phyloP scores from a whole-genome alignment of 2,888 invertebrate genomes.

The Caenorhabditis sp. region DNA sequence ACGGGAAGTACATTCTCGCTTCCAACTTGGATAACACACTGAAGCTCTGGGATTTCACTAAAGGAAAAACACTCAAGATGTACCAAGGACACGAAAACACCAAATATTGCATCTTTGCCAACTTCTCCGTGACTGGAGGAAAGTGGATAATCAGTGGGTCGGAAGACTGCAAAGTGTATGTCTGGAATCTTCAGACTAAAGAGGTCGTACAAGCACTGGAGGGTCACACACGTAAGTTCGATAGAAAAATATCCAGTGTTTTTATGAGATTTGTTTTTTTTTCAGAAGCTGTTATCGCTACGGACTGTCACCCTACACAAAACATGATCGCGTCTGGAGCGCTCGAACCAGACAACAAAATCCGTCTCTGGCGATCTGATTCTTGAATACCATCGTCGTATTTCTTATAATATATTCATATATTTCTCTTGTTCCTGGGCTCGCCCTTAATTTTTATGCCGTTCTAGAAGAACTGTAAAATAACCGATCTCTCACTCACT shows the following conservation, averaged over 20 bases:
- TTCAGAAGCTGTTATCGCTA: slow-evolving; percentile 93
- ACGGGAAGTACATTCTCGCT: slow-evolving; percentile 98
- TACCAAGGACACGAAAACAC: slow-evolving; percentile 99
- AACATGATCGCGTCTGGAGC: slow-evolving; percentile 99
- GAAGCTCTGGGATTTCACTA: slow-evolving; percentile 99
- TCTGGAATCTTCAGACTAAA: slow-evolving; percentile 99
- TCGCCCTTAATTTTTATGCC: not conserved
- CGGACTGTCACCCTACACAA: slow-evolving; percentile 98
- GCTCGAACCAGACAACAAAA: slow-evolving; percentile 98
- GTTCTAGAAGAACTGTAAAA: not conserved
- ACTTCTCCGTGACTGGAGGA: slow-evolving; percentile 99
- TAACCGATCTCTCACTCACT: slow-evolving; percentile 17
- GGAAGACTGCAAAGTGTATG: slow-evolving; percentile 98
- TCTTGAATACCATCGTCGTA: slow-evolving; percentile 68
- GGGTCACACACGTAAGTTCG: slow-evolving; percentile 91
- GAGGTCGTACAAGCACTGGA: slow-evolving; percentile 98
- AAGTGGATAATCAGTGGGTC: slow-evolving; percentile 99
- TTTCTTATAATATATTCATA: not conserved
- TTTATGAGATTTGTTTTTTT: not conserved
- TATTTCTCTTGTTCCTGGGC: not conserved
- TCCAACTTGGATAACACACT: slow-evolving; percentile 96
- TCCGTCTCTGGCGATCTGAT: slow-evolving; percentile 98
- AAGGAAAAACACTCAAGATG: slow-evolving; percentile 98
- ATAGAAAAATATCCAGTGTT: no score
- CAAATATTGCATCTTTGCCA: slow-evolving; percentile 99